phyloP scores from a whole-genome alignment of 2,797 vertebrate species.

The Leucoraja ocellata region DNA sequence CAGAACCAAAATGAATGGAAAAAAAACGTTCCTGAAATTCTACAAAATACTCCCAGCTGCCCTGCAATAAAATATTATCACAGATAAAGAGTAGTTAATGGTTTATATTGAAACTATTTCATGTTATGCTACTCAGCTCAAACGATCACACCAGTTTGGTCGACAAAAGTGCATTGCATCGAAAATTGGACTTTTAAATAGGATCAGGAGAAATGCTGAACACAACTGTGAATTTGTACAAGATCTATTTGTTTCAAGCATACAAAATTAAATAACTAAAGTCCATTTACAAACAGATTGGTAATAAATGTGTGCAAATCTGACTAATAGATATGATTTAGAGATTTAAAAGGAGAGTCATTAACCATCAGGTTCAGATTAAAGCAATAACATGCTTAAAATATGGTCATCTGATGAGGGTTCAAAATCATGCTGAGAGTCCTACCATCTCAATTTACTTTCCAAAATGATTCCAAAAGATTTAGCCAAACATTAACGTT shows the following conservation, averaged over 20 bases:
- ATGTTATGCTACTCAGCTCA: background rate
- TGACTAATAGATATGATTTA: background rate
- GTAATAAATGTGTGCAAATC: background rate
- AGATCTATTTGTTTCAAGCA: background rate
- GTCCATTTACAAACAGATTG: background rate
- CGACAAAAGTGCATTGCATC: background rate
- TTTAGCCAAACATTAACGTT: background rate
- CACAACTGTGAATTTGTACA: background rate
- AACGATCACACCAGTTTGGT: background rate
- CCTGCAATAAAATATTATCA: background rate
- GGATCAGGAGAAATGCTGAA: background rate
- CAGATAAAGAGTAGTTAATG: background rate
- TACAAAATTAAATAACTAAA: background rate
- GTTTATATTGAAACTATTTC: background rate
- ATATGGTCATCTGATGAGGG: background rate
- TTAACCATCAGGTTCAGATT: background rate
- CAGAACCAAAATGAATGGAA: background rate
- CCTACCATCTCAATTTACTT: background rate
- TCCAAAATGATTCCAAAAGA: background rate
- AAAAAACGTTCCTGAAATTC: too few relatives aligned
- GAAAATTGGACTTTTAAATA: background rate
- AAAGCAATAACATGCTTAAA: background rate
- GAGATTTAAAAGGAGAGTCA: background rate
- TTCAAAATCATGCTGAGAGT: background rate
- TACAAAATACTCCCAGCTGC: background rate